A percentile compares a stretch with the other conserved stretches of the same genome.
These are phyloP conservation scores for Neosilurus hyrtlii DNA, from an alignment of 2,797 vertebrate genomes.

Conservation along the genomic window DNA sequence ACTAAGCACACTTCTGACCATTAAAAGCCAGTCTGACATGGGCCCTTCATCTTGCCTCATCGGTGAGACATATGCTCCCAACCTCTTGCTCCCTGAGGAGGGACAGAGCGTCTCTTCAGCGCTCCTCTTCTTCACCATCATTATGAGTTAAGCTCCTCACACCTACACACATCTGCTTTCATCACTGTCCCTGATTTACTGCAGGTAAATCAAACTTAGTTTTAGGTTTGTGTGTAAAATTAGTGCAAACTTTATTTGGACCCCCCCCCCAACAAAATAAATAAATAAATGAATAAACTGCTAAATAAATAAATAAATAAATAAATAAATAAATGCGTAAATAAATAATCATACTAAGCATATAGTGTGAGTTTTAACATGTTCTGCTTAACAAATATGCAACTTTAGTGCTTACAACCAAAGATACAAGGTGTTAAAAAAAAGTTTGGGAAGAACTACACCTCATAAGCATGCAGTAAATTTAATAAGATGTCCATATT, in stretches of 20 bases:
- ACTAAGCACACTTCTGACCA: slow-evolving; percentile 79
- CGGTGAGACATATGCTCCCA: slow-evolving; percentile 65
- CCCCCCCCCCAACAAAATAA: no score
- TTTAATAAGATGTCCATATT: background rate
- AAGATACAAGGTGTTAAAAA: background rate
- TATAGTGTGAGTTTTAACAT: background rate
- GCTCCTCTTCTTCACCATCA: slow-evolving; percentile 47
- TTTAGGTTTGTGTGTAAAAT: background rate
- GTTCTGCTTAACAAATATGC: background rate
- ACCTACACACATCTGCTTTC: slow-evolving; percentile 31
- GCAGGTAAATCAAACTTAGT: no score
- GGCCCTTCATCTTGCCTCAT: slow-evolving; percentile 74
- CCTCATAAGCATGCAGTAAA: background rate
- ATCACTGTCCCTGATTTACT: slow-evolving; percentile 1
- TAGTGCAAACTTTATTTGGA: background rate
- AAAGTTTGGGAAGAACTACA: background rate
- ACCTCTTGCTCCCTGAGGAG: slow-evolving; percentile 63
- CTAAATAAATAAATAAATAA: no score
- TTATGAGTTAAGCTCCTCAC: slow-evolving; percentile 63
- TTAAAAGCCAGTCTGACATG: slow-evolving; percentile 79
- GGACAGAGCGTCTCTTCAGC: slow-evolving; percentile 55
- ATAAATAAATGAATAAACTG: no score
- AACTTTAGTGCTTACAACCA: background rate
- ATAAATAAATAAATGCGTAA: no score
- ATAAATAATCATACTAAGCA: background rate